Evolutionary conservation across 2,113 vertebrate species (phyloP).

Genomic region (Romanogobio albipinnatus): DNA sequence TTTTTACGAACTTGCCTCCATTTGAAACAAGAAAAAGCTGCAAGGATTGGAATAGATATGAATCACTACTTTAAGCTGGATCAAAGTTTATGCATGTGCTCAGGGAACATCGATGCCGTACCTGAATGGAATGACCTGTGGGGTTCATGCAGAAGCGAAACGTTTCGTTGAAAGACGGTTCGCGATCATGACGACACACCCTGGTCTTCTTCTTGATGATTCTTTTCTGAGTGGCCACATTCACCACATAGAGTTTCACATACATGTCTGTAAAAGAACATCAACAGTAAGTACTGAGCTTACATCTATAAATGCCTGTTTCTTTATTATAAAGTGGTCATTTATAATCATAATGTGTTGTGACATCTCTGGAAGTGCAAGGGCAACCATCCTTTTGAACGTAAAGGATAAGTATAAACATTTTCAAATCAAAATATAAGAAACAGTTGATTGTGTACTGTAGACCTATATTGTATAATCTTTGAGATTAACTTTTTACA

Average conservation of each 20-base stretch:
- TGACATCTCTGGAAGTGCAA: too few relatives aligned
- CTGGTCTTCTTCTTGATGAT: slow-evolving; percentile 99
- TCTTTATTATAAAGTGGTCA: too few relatives aligned
- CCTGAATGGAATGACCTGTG: slow-evolving; percentile 91
- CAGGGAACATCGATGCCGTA: slow-evolving; percentile 46
- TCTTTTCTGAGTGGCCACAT: slow-evolving; percentile 94
- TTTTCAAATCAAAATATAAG: too few relatives aligned
- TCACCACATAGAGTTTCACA: slow-evolving; percentile 97
- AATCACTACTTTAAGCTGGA: background rate
- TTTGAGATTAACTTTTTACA: too few relatives aligned
- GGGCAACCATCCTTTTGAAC: too few relatives aligned
- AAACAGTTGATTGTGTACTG: too few relatives aligned
- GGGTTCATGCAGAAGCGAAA: slow-evolving; percentile 97
- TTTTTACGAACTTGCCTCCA: slow-evolving; percentile 98
- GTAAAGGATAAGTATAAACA: too few relatives aligned
- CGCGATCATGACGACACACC: slow-evolving; percentile 96
- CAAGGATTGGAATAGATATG: background rate
- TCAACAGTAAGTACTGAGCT: background rate
- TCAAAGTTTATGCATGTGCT: background rate
- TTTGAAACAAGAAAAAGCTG: slow-evolving; percentile 97
- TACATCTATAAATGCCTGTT: too few relatives aligned
- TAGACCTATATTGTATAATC: too few relatives aligned
- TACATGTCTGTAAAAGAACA: slow-evolving; percentile 84
- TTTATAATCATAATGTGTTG: too few relatives aligned
- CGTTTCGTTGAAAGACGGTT: slow-evolving; percentile 97